phyloP scores from a whole-genome alignment of 2,797 vertebrate species.

The Squalus acanthias region DNA sequence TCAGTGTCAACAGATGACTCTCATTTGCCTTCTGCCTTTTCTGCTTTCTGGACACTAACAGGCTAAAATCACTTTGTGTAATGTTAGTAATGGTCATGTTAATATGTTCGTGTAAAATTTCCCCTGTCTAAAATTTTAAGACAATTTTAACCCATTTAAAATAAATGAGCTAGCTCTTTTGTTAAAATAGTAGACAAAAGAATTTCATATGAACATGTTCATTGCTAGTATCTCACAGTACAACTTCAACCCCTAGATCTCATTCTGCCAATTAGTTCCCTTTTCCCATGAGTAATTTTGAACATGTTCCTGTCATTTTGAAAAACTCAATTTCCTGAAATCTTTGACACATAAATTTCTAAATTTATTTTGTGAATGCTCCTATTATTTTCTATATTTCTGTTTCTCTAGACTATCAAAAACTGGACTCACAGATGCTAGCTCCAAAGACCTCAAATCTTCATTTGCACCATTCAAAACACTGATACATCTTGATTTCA shows the following conservation, averaged over 20 bases:
- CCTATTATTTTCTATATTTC: background rate
- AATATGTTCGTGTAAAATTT: background rate
- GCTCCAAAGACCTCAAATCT: background rate
- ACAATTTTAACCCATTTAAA: background rate
- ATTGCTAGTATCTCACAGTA: background rate
- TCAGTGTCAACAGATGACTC: background rate
- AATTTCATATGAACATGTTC: background rate
- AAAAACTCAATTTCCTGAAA: background rate
- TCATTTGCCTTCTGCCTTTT: background rate
- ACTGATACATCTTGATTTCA: background rate
- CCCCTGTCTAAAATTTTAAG: background rate
- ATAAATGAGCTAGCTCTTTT: background rate
- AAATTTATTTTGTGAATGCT: background rate
- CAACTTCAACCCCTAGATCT: background rate
- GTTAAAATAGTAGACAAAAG: background rate
- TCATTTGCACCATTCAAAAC: background rate
- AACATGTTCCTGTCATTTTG: background rate
- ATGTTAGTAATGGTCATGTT: background rate
- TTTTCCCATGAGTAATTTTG: background rate
- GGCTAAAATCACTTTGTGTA: background rate
- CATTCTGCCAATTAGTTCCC: background rate
- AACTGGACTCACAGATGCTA: conserved; percentile 18
- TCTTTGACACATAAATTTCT: background rate
- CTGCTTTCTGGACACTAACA: background rate
- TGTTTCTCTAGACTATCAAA: conserved; percentile 13